Evolutionary conservation across 2,888 invertebrate species (phyloP), one percentile per base, ranked within the genome.

Genomic region (Petrolisthes cinctipes): DNA sequence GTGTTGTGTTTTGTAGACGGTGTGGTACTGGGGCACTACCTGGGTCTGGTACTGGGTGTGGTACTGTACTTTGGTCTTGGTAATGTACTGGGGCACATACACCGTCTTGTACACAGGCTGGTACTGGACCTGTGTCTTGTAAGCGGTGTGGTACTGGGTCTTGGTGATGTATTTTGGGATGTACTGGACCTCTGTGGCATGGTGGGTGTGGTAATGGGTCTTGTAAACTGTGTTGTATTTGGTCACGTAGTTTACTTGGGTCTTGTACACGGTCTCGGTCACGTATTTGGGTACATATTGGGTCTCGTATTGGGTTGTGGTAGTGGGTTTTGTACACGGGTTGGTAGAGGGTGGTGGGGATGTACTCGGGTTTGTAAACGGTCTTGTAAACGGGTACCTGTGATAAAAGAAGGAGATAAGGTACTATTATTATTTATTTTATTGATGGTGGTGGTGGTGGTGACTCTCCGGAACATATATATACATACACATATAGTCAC

Each of bases 201-300:
- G 89, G 56, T 88, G 79, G 14, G 88, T 82, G 5, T 83, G 82
- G 88, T 88, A 86, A 23, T 86, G 51, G 80, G 90, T 90, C 54
- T 86, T 53, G 84, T 81, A 83, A 11, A 37, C 6, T 53, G 84
- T 84, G 53, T 61, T 20, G 87, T 73, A 73, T 75, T 87, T 54
- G 51, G 87, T 87, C n/a, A 81, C 61, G 82, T 88, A 90, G 53
- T 87, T 66, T 17, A 76, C 23, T 14, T 90, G 57, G 20, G 90
- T 90, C 20, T 88, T 83, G 88, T 90, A 90, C 23, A 82, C 83
- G 5, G 90, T 90, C 71, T 90, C 68, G 17, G 90, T 90, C 80
- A 87, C 73, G 88, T 90, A 90, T 53, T 86, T 51, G n/a, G 90
- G 87, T 4, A 85, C 80, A 83, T 90, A 88, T 53, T 87, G 78